A percentile compares a stretch with the other conserved stretches of the same genome.
phyloP scores from a whole-genome alignment of 2,888 invertebrate species.

The Conomelus anceps region DNA sequence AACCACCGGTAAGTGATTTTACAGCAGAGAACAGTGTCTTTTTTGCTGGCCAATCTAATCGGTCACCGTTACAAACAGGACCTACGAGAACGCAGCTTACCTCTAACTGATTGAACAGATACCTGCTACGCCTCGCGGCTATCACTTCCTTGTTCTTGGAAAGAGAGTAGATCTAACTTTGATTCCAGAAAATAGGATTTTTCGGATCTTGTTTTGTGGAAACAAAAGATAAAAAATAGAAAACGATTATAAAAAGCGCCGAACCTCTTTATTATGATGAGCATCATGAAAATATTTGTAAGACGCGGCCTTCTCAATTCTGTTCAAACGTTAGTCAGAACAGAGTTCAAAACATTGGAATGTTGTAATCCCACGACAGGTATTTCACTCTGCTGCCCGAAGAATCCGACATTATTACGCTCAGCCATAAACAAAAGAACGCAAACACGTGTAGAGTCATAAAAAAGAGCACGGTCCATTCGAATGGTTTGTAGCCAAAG shows the following conservation, averaged over 20 bases:
- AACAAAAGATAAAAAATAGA: not conserved
- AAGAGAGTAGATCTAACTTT: not conserved
- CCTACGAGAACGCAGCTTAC: no score
- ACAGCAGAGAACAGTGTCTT: no score
- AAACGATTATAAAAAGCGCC: not conserved
- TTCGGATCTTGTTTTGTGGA: not conserved
- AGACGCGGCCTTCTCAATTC: not conserved
- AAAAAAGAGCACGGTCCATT: not conserved
- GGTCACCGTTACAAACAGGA: no score
- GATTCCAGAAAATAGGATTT: not conserved
- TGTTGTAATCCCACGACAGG: not conserved
- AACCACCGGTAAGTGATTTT: no score
- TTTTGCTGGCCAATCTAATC: no score
- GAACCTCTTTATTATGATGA: not conserved
- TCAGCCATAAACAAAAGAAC: not conserved
- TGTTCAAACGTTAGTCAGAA: not conserved
- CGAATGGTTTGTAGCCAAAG: not conserved
- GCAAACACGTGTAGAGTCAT: not conserved
- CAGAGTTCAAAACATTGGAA: not conserved
- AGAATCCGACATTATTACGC: not conserved
- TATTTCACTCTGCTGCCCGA: not conserved
- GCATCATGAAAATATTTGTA: not conserved
- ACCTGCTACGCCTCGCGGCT: no score
- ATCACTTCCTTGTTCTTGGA: not conserved
- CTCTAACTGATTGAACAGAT: no score